Evolutionary conservation across 2,888 invertebrate genomes (phyloP).

Genomic region (Tiliacea aurago): DNA sequence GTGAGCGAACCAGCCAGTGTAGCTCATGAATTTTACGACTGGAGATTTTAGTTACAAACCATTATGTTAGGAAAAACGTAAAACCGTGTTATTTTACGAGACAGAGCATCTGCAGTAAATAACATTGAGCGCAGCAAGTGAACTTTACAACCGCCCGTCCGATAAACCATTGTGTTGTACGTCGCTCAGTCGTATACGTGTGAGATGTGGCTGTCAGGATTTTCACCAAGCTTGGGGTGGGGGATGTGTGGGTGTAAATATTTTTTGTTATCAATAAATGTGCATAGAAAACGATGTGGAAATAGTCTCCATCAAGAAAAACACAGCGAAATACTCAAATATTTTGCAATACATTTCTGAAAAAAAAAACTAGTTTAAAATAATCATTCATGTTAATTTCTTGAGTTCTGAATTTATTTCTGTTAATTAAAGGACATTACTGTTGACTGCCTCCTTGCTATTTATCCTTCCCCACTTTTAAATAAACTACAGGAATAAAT

Average conservation of each 20-base stretch:
- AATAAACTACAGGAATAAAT: neutral
- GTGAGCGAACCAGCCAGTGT: constrained; percentile 12
- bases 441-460: neutral
- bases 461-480: neutral
- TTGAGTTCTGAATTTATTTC: constrained; percentile 26
- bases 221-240: neutral
- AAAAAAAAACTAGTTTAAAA: constrained; percentile 20
- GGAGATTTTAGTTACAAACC: constrained; percentile 57
- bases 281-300: neutral
- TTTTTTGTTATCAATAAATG: neutral
- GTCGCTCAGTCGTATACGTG: neutral
- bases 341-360: neutral
- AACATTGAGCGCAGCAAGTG: constrained; percentile 56
- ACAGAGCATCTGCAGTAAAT: constrained; percentile 60
- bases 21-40: constrained; percentile 51
- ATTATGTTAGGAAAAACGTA: constrained; percentile 49
- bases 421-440: constrained; percentile 24
- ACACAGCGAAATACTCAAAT: neutral
- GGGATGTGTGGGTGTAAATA: neutral
- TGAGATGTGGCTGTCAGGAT: neutral
- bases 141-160: constrained; percentile 57
- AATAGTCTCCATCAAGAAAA: neutral
- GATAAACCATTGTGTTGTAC: constrained; percentile 27
- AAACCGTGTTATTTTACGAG: constrained; percentile 58
- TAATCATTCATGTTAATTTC: neutral